Evolutionary conservation across 2,797 vertebrate genomes (phyloP), one percentile per base, ranked within the genome.

Genomic region (Arnoldichthys spilopterus): DNA sequence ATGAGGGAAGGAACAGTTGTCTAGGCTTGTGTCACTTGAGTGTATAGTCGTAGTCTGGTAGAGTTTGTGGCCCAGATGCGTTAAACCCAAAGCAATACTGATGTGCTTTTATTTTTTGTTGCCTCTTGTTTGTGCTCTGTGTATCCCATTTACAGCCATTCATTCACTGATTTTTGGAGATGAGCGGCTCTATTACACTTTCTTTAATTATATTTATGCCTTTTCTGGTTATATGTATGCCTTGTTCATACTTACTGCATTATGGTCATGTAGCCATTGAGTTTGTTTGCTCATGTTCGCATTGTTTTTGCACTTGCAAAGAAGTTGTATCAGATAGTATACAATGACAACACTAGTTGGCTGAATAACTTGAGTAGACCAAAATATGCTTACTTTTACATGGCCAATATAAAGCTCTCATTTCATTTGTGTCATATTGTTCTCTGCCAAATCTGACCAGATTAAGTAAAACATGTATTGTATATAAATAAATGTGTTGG

Each of bases 21-120:
- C 43, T 37, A 24, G 15, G 18, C 15, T 6, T 67, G 32, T 56
- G 22, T 54, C 40, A 67, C 71, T 34, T 61, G 43, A 13, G 32
- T 70, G 7, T 28, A 69, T 32, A 20, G 9, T 30, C 26, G 22
- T 6, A 12, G 45, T 51, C 45, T 28, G 22, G 54, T 70, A 71
- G 24, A n/a, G 4, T n/a, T 24, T 59, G 56, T 59, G 26, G 30
- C 28, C 16, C 47, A 20, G 54, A 16, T 58, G 18, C 47, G 30
- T 78, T 43, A 72, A 75, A 72, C 67, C 85, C 86, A 90, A 89
- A 91, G 88, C 88, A 88, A 88, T 88, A 87, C 81, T 84, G 30
- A 45, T 80, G 71, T 83, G 82, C 68, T 40, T 85, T 85, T 4
- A 51, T 26, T 28, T 40, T 83, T 63, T 76, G 16, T 78, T 78